Evolutionary conservation across 2,888 invertebrate species (phyloP), one percentile per base, ranked within the genome.

Genomic region (Agrochola macilenta): DNA sequence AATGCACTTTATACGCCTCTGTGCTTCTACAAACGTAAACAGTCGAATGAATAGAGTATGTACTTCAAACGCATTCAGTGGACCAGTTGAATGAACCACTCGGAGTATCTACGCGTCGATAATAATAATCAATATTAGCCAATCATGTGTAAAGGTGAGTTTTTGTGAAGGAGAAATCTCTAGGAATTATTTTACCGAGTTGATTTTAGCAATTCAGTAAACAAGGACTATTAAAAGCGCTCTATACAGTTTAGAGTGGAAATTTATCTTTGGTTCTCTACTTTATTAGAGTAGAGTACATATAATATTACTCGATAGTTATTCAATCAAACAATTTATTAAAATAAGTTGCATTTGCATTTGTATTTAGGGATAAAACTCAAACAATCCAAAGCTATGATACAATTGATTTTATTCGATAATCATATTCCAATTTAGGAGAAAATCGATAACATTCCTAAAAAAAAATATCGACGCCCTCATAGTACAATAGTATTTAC

Each of bases 381-480:
- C 71, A 74, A 84, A 69, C 89, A 91, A 89, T 84, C 80, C 79
- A 74, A 76, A 65, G 11, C 46, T 87, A 90, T 91, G 91, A 91
- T 93, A 92, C 92, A 93, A 92, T 92, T 93, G 90, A 93, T 92
- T 94, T 94, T 93, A 95, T 94, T 94, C 92, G 92, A 95, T 94
- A 94, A 93, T 94, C 92, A 94, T 94, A 93, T 90, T 92, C 91
- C 94, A 94, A 90, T 91, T 90, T 86, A 69, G 90, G 91, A 93
- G 92, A 94, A 91, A 94, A 93, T 94, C 94, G 92, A 93, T 93
- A 95, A 95, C 94, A 92, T 93, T 92, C 92, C 91, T 92, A 92
- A 92, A 93, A 93, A 92, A 92, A 93, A 81, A 76, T 74, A 89
- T 71, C 76, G 76, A 82, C 84, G 78, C 83, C 86, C 81, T 86